These are phyloP conservation scores for Tenthredo notha DNA, from an alignment of 2,888 invertebrate genomes.

Conservation along the genomic window DNA sequence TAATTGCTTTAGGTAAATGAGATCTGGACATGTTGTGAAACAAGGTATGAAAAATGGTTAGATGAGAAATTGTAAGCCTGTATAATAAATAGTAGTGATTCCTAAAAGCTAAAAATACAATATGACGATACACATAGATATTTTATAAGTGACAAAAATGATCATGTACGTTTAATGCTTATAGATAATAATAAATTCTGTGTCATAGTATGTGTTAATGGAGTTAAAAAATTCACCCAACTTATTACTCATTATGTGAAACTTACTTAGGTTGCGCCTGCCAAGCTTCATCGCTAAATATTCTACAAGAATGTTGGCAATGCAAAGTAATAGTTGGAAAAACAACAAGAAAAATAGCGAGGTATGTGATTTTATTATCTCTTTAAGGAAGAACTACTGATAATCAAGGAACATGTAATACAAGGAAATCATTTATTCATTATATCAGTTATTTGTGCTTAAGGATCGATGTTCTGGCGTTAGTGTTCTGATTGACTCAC, in stretches of 20 bases:
- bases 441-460: not conserved
- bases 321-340: not conserved
- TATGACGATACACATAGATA: constrained; percentile 69
- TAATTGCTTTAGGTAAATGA: constrained; percentile 36
- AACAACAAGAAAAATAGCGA: not conserved
- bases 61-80: constrained; percentile 67
- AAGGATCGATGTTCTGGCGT: too few species aligned
- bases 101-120: constrained; percentile 60
- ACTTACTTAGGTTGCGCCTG: not conserved
- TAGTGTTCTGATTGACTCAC: too few species aligned
- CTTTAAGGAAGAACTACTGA: not conserved
- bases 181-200: constrained; percentile 75
- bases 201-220: constrained; percentile 67
- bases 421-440: not conserved
- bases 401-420: not conserved
- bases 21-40: constrained; percentile 43
- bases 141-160: constrained; percentile 75
- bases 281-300: not conserved
- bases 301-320: not conserved
- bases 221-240: not conserved
- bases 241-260: not conserved
- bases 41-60: constrained; percentile 49
- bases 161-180: constrained; percentile 75
- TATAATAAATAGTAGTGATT: constrained; percentile 66
- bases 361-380: not conserved